A percentile compares a stretch with the other conserved stretches of the same genome.
These are phyloP conservation scores for Diadumene lineata DNA, from an alignment of 92 coral and sea anemone genomes.

Conservation along the genomic window DNA sequence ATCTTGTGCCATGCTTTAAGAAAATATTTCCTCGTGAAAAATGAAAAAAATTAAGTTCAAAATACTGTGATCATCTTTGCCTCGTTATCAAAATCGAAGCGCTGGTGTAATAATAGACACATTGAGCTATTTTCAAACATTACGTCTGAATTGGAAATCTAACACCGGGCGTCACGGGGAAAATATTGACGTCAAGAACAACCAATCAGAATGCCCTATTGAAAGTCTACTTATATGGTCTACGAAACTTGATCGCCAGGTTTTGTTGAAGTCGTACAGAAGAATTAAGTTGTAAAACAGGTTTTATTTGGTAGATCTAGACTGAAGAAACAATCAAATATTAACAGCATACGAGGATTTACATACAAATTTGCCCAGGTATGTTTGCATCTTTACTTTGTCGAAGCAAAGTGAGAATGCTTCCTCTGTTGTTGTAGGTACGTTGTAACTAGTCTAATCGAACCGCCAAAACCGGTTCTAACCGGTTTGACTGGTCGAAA, in stretches of 20 bases:
- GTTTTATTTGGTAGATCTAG: not conserved
- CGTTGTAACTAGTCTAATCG: too few species aligned
- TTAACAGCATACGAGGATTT: too few species aligned
- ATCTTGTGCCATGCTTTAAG: too few species aligned
- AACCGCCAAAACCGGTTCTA: too few species aligned
- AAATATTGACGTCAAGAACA: not conserved
- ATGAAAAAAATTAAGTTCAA: too few species aligned
- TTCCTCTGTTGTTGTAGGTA: too few species aligned
- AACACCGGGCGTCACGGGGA: slow-evolving; percentile 11
- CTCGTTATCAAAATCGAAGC: not conserved
- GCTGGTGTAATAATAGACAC: too few species aligned
- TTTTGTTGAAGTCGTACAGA: not conserved
- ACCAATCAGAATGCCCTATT: not conserved
- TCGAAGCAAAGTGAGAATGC: too few species aligned
- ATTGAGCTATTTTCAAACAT: not conserved
- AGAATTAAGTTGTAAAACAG: not conserved
- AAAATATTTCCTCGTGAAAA: too few species aligned
- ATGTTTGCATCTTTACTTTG: too few species aligned
- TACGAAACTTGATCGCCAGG: not conserved
- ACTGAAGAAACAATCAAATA: not conserved
- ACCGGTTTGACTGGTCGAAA: too few species aligned
- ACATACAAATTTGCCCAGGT: not conserved
- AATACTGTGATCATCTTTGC: not conserved
- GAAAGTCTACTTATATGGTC: slow-evolving; percentile 10
- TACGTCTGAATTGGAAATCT: too few species aligned